Evolutionary conservation across 2,888 invertebrate species (phyloP).

Genomic region (Eupithecia pulchellata): DNA sequence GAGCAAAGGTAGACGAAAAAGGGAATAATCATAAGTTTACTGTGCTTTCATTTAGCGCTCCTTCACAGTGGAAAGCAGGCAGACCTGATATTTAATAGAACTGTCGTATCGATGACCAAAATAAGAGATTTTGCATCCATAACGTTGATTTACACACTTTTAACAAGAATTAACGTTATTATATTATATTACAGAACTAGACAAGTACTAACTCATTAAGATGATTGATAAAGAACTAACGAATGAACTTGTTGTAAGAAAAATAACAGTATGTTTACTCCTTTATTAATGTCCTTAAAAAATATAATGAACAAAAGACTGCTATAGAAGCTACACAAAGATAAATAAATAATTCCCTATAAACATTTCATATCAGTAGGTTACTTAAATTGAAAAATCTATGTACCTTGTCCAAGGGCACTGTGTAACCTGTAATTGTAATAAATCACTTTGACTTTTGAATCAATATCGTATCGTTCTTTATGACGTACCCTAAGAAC

Average conservation of each 20-base stretch:
- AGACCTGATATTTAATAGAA: background rate
- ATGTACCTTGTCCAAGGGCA: background rate
- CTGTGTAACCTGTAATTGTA: background rate
- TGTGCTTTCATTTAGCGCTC: constrained; percentile 49
- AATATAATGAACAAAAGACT: background rate
- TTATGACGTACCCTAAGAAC: constrained; percentile 45
- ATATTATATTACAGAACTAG: too few species aligned
- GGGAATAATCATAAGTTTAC: constrained; percentile 65
- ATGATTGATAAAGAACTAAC: background rate
- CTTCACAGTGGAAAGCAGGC: constrained; percentile 18
- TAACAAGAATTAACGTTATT: background rate
- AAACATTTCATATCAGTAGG: background rate
- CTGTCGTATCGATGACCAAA: background rate
- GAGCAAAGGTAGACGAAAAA: constrained; percentile 75
- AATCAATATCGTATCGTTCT: constrained; percentile 49
- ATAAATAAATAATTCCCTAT: background rate
- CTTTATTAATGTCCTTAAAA: background rate
- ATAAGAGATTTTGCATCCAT: background rate
- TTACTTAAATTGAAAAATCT: background rate
- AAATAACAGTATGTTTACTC: background rate
- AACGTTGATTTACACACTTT: background rate
- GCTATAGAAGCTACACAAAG: background rate
- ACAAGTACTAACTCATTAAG: background rate
- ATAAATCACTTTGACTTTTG: background rate
- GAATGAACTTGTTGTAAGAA: background rate